phyloP scores from a whole-genome alignment of 2,113 vertebrate species.

The Chrysemys picta region DNA sequence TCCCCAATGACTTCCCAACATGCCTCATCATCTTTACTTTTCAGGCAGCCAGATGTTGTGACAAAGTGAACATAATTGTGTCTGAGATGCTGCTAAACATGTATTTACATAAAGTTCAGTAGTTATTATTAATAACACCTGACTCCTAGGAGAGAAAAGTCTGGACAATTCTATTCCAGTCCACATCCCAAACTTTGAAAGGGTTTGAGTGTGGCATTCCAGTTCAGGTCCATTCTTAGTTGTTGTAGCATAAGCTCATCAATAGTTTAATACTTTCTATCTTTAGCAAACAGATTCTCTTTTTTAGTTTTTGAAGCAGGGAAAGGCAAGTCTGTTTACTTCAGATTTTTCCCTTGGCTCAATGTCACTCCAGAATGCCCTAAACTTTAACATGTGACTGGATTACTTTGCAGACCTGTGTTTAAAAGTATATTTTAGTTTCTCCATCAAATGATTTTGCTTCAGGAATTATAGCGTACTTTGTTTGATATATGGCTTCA shows the following conservation, averaged over 20 bases:
- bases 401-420: neutral
- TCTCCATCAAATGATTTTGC: neutral
- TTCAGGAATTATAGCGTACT: neutral
- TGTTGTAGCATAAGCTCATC: rapidly evolving
- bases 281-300: neutral
- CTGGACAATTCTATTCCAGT: neutral
- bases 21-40: neutral
- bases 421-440: neutral
- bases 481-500: neutral
- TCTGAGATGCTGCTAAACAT: neutral
- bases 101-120: neutral
- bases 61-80: neutral
- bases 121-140: neutral
- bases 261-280: neutral
- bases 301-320: neutral
- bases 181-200: neutral
- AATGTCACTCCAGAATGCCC: neutral
- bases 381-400: neutral
- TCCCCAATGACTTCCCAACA: neutral
- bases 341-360: neutral
- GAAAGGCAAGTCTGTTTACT: neutral
- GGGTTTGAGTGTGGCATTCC: neutral
- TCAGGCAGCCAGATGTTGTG: neutral
- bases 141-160: neutral
- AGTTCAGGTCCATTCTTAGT: neutral